Evolutionary conservation across 2,113 vertebrate species (phyloP).

Genomic region (Bubo blakistoni): DNA sequence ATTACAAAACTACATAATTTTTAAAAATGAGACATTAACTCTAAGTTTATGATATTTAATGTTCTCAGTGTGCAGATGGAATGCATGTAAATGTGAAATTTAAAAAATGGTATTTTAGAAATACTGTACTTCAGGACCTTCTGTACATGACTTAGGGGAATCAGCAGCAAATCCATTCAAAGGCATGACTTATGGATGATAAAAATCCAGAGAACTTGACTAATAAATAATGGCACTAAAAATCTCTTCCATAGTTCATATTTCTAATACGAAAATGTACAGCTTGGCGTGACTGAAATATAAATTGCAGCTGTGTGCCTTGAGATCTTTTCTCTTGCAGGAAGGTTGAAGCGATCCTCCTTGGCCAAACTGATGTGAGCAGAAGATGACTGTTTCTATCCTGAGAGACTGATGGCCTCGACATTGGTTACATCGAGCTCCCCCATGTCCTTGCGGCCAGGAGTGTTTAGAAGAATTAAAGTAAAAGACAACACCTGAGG

Average conservation of each 20-base stretch:
- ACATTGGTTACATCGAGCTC: not conserved
- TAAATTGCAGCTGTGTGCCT: not conserved
- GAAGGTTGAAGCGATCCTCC: not conserved
- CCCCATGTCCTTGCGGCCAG: not conserved
- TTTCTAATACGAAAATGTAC: slow-evolving; percentile 14
- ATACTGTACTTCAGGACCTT: slow-evolving; percentile 41
- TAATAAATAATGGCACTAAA: slow-evolving; percentile 65
- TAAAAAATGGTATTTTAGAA: slow-evolving; percentile 67
- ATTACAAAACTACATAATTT: slow-evolving; percentile 63
- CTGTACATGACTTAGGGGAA: slow-evolving; percentile 61
- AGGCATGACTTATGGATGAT: slow-evolving; percentile 53
- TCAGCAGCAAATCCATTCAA: slow-evolving; percentile 46
- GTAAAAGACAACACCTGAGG: not conserved
- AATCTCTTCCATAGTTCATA: slow-evolving; percentile 41
- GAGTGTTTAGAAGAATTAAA: not conserved
- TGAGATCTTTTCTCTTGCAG: not conserved
- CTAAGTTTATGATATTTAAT: slow-evolving; percentile 67
- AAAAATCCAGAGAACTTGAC: slow-evolving; percentile 55
- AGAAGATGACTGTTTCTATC: not conserved
- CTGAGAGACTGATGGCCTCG: not conserved
- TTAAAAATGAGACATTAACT: slow-evolving; percentile 68
- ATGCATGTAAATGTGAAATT: slow-evolving; percentile 70
- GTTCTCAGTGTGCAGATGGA: slow-evolving; percentile 49
- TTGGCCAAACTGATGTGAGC: not conserved
- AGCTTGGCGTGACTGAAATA: slow-evolving; percentile 38